These are phyloP conservation scores for Ianthella basta DNA, from an alignment of 37 sponge, comb jelly and placozoan species.

Conservation along the genomic window DNA sequence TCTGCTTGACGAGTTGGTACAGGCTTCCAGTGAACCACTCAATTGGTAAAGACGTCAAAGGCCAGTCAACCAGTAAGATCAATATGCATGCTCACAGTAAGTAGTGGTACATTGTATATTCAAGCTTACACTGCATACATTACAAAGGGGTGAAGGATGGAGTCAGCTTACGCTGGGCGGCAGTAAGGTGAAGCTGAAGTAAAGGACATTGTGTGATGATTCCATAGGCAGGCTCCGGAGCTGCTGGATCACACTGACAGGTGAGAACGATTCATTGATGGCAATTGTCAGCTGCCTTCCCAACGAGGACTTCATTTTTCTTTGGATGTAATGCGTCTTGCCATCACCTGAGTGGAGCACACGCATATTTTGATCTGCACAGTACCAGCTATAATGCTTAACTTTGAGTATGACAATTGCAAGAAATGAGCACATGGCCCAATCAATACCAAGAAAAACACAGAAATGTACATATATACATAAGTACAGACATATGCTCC, in stretches of 20 bases:
- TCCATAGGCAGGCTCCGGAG: constrained; percentile 58
- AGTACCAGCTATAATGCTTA: too few species aligned
- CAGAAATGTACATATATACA: neutral
- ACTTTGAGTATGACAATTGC: too few species aligned
- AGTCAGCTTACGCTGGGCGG: constrained; percentile 66
- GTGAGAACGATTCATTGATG: constrained; percentile 87
- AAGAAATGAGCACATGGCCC: neutral
- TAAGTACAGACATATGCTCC: too few species aligned
- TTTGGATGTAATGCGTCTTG: constrained; percentile 88
- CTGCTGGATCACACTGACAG: constrained; percentile 69
- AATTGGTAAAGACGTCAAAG: too few species aligned
- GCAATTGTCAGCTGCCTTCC: constrained; percentile 55
- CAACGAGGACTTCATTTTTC: constrained; percentile 35
- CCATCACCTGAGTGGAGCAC: constrained; percentile 93
- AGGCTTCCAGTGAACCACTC: too few species aligned
- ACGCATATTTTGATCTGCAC: too few species aligned
- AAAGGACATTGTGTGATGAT: constrained; percentile 50
- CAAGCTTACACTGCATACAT: too few species aligned
- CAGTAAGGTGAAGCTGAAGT: constrained; percentile 91
- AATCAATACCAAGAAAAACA: neutral
- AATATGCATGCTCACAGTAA: too few species aligned
- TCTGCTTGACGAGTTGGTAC: neutral
- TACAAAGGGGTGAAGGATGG: neutral
- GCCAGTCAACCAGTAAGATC: too few species aligned
- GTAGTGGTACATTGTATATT: too few species aligned